These are phyloP conservation scores for Oplegnathus fasciatus DNA, from an alignment of 2,113 vertebrate species.

Conservation along the genomic window DNA sequence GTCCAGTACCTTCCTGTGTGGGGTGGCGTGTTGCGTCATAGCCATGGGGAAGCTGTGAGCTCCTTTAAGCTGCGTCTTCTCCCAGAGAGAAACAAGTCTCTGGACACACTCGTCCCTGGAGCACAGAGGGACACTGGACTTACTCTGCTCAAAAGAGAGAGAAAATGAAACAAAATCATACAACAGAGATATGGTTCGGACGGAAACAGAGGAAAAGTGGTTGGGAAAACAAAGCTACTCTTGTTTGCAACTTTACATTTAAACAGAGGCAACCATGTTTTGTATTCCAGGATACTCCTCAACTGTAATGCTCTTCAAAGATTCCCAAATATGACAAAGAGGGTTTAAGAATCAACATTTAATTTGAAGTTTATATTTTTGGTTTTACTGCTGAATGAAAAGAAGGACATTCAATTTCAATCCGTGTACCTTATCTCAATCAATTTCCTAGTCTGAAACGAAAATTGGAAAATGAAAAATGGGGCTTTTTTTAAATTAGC, in stretches of 20 bases:
- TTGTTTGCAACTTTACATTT: neutral
- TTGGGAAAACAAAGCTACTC: neutral
- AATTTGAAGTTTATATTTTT: neutral
- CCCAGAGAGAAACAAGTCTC: slow-evolving; percentile 90
- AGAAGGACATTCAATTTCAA: neutral
- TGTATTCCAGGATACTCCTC: neutral
- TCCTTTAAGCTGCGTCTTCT: slow-evolving; percentile 88
- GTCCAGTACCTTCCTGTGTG: slow-evolving; percentile 89
- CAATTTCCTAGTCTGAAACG: too few relatives aligned
- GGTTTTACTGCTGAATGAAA: neutral
- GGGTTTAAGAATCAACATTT: neutral
- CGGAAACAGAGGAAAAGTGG: neutral
- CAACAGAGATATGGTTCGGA: neutral
- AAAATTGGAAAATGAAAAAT: too few relatives aligned
- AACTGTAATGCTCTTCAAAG: neutral
- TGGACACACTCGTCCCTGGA: slow-evolving; percentile 86
- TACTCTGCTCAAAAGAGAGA: slow-evolving; percentile 80
- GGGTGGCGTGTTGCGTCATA: slow-evolving; percentile 89
- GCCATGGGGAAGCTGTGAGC: slow-evolving; percentile 91
- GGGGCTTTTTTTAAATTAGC: too few relatives aligned
- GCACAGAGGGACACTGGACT: slow-evolving; percentile 88
- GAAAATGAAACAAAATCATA: slow-evolving; percentile 6
- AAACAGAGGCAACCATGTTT: neutral
- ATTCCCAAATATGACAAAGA: neutral
- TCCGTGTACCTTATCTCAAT: too few relatives aligned